phyloP scores from a whole-genome alignment of 2,113 vertebrate genomes.

The Siphamia tubifer region DNA sequence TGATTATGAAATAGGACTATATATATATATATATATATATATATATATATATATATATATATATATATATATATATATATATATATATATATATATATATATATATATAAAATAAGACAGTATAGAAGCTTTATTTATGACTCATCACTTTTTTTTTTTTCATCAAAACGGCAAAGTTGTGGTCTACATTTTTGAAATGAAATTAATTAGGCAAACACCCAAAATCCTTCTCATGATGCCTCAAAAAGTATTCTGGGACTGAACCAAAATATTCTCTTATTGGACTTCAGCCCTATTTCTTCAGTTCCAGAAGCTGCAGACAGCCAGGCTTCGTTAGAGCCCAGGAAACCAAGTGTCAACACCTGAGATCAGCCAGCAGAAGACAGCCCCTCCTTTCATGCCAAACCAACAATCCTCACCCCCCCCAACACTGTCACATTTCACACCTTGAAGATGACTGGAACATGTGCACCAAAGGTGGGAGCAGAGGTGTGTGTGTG shows the following conservation, averaged over 20 bases:
- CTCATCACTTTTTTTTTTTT: too few relatives aligned
- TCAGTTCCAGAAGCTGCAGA: neutral
- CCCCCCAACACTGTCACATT: neutral
- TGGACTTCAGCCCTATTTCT: neutral
- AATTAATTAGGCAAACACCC: neutral
- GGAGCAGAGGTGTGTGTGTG: constrained; percentile 4
- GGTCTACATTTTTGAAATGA: too few relatives aligned
- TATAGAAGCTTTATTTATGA: too few relatives aligned
- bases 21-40: too few relatives aligned
- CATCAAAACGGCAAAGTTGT: too few relatives aligned
- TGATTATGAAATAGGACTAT: too few relatives aligned
- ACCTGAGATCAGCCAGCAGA: constrained; percentile 21
- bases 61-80: too few relatives aligned
- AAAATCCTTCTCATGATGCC: too few relatives aligned
- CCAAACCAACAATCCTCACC: constrained; percentile 20
- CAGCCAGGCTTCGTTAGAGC: constrained; percentile 11
- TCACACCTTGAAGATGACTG: constrained; percentile 11
- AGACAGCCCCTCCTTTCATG: neutral
- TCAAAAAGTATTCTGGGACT: neutral
- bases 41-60: too few relatives aligned
- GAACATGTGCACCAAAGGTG: constrained; percentile 18
- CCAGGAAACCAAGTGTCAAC: constrained; percentile 45
- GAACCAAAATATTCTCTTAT: neutral
- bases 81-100: too few relatives aligned
- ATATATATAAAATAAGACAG: too few relatives aligned